Evolutionary conservation across 2,113 vertebrate species (phyloP).

Genomic region (Meriones unguiculatus): DNA sequence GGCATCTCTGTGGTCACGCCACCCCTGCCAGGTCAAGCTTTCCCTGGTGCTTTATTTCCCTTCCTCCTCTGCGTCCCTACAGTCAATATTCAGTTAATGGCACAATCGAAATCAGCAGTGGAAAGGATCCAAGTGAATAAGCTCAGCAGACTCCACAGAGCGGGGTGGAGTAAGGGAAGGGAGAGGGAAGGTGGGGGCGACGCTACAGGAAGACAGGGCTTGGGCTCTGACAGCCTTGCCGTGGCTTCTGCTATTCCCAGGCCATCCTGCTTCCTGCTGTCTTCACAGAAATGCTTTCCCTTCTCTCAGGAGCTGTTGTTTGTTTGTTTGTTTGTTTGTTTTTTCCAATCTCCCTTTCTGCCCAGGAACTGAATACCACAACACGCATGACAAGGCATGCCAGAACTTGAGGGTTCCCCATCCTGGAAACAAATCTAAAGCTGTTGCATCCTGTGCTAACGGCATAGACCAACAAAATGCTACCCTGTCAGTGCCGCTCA

Average conservation of each 20-base stretch:
- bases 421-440: conserved; percentile 67
- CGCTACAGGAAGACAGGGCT: conserved; percentile 44
- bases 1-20: neutral
- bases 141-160: conserved; percentile 68
- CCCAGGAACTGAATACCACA: conserved; percentile 40
- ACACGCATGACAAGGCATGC: conserved; percentile 46
- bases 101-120: conserved; percentile 61
- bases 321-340: too few relatives aligned
- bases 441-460: conserved; percentile 55
- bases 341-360: conserved; percentile 21
- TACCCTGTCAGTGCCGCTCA: conserved; percentile 42
- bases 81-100: conserved; percentile 64
- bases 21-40: neutral
- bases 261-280: neutral
- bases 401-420: conserved; percentile 47
- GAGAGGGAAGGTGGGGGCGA: neutral
- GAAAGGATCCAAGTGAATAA: conserved; percentile 79
- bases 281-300: neutral
- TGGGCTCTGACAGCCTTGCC: neutral
- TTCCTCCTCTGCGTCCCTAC: conserved; percentile 53
- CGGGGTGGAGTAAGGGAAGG: fast-evolving
- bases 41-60: neutral
- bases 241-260: conserved; percentile 1
- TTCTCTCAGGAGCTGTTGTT: neutral
- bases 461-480: neutral